Percentiles rank a stretch among this genome's conserved stretches.
Evolutionary conservation across 35 echinoderm and acorn worm species (phyloP).

Genomic region (Heliocidaris tuberculata): DNA sequence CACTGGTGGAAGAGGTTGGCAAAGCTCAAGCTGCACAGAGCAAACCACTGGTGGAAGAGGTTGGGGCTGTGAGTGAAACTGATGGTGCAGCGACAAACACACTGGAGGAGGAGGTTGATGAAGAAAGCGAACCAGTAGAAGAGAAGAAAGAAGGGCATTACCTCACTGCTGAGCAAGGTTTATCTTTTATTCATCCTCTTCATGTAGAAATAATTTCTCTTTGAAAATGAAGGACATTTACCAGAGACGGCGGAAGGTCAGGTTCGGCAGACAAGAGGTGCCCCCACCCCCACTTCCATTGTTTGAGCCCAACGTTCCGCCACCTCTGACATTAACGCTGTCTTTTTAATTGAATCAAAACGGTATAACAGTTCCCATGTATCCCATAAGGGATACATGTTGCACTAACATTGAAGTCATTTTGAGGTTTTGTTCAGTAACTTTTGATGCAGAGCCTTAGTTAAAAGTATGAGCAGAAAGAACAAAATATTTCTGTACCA

Average conservation of each 20-base stretch:
- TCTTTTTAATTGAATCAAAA: too few species aligned
- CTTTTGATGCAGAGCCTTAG: not conserved
- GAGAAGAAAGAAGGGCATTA: not conserved
- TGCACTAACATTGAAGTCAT: too few species aligned
- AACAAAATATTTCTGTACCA: too few species aligned
- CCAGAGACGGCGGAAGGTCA: too few species aligned
- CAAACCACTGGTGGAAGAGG: not conserved
- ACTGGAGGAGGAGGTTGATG: not conserved
- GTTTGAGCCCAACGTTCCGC: too few species aligned
- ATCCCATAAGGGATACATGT: too few species aligned
- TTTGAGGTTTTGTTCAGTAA: not conserved
- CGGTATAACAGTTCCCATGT: too few species aligned
- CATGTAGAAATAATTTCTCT: not conserved
- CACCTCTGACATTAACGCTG: too few species aligned
- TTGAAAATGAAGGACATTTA: too few species aligned
- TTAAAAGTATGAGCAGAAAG: too few species aligned
- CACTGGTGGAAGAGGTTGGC: not conserved
- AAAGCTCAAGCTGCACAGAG: not conserved
- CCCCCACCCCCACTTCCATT: too few species aligned
- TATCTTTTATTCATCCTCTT: not conserved
- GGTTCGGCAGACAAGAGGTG: too few species aligned
- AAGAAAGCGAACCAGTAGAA: not conserved
- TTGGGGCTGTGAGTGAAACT: not conserved
- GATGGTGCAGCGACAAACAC: not conserved
- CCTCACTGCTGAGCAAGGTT: not conserved